Evolutionary conservation across 2,888 invertebrate species (phyloP).

Genomic region (Isotomurus palustris): DNA sequence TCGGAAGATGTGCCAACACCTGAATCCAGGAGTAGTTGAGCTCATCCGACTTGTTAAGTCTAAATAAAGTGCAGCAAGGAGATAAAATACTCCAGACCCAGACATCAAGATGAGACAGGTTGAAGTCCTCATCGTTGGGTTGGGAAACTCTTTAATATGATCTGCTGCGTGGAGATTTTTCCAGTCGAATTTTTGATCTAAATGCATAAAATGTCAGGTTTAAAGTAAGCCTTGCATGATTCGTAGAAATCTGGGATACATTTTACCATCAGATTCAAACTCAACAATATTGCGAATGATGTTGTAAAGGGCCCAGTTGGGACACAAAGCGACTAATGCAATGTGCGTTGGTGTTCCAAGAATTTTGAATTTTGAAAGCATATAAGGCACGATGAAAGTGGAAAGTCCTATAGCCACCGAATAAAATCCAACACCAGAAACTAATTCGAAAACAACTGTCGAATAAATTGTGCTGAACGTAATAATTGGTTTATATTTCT

Average conservation of each 20-base stretch:
- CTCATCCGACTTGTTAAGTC: slow-evolving; percentile 21
- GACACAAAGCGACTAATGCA: slow-evolving; percentile 18
- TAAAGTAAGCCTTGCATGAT: not conserved
- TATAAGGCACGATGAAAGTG: slow-evolving; percentile 10
- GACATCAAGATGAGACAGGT: slow-evolving; percentile 1
- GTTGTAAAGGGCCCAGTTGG: slow-evolving; percentile 39
- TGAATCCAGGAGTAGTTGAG: slow-evolving; percentile 14
- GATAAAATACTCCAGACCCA: slow-evolving; percentile 15
- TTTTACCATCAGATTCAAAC: slow-evolving; percentile 31
- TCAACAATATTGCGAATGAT: slow-evolving; percentile 21
- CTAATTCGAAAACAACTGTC: not conserved
- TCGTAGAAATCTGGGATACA: not conserved
- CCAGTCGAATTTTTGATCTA: slow-evolving; percentile 23
- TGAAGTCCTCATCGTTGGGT: not conserved
- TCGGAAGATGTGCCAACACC: slow-evolving; percentile 28
- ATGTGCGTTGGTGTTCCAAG: slow-evolving; percentile 7
- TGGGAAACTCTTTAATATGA: not conserved
- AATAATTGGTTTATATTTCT: not conserved
- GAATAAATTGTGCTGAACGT: not conserved
- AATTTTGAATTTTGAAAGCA: slow-evolving; percentile 8
- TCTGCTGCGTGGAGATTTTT: slow-evolving; percentile 2
- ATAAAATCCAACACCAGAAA: slow-evolving; percentile 11
- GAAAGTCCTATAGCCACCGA: slow-evolving; percentile 6
- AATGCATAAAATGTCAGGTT: not conserved
- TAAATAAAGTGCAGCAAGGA: slow-evolving; percentile 17